Evolutionary conservation across 2,113 vertebrate species (phyloP).

Genomic region (Bos indicus): DNA sequence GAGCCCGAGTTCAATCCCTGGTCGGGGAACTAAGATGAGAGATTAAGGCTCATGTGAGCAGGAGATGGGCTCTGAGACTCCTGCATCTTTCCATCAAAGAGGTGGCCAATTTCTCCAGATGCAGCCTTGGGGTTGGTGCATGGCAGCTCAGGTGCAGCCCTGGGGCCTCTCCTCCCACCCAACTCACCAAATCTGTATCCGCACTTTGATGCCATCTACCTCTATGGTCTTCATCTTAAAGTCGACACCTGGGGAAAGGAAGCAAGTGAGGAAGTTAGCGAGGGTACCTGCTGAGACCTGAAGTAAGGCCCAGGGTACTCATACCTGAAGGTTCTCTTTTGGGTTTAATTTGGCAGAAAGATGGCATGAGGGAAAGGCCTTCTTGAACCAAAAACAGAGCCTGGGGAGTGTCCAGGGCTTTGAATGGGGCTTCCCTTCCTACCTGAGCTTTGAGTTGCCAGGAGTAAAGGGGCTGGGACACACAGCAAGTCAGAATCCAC

Average conservation of each 20-base stretch:
- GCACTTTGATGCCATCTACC: constrained; percentile 86
- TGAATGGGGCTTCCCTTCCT: not conserved
- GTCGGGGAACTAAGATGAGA: not conserved
- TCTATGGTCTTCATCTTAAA: constrained; percentile 90
- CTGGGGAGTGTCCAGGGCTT: not conserved
- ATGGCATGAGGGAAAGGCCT: not conserved
- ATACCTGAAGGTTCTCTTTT: not conserved
- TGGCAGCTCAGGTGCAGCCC: not conserved
- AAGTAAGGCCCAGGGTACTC: not conserved
- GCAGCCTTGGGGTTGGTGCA: not conserved
- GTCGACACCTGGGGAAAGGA: constrained; percentile 76
- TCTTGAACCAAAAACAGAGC: not conserved
- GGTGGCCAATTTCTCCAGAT: not conserved
- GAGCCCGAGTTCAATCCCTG: not conserved
- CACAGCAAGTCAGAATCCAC: not conserved
- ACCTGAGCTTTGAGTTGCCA: not conserved
- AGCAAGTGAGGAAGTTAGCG: not conserved
- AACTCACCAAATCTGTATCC: constrained; percentile 88
- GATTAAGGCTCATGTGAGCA: not conserved
- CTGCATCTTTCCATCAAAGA: not conserved
- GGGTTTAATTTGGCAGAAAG: not conserved
- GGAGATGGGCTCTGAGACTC: not conserved
- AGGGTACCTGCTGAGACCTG: not conserved
- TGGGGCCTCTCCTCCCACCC: not conserved
- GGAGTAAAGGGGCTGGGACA: not conserved